Percentiles rank a stretch among this genome's conserved stretches.
Conservation (phyloP, 2,888 invertebrate species). For the Steromphala cineraria region DNA sequence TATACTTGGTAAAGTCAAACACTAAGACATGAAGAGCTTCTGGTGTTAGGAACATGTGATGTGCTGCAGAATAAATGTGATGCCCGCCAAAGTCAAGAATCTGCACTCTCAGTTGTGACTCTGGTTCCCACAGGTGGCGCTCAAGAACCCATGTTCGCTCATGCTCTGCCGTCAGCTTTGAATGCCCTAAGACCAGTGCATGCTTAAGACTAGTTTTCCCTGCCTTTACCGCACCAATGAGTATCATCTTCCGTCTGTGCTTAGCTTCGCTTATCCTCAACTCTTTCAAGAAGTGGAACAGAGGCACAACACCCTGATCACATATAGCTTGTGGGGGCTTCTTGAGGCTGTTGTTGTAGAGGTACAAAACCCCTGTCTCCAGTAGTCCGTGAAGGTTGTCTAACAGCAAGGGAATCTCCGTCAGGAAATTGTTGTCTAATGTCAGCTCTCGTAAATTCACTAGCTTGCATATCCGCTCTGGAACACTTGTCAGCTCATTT, state of each 20-base stretch:
- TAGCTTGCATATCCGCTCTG: slow-evolving; percentile 57
- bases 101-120: slow-evolving; percentile 61
- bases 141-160: slow-evolving; percentile 71
- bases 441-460: slow-evolving; percentile 54
- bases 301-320: slow-evolving; percentile 54
- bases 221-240: slow-evolving; percentile 66
- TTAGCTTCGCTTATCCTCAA: slow-evolving; percentile 62
- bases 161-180: slow-evolving; percentile 61
- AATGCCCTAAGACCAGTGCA: slow-evolving; percentile 60
- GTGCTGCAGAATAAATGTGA: slow-evolving; percentile 71
- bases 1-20: slow-evolving; percentile 60
- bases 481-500: slow-evolving; percentile 51
- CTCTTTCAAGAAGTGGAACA: slow-evolving; percentile 61
- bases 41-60: slow-evolving; percentile 68
- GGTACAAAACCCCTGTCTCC: slow-evolving; percentile 50
- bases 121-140: slow-evolving; percentile 69
- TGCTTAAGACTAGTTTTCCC: slow-evolving; percentile 68
- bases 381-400: slow-evolving; percentile 57
- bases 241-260: slow-evolving; percentile 65
- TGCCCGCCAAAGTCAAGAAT: slow-evolving; percentile 70
- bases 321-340: slow-evolving; percentile 64
- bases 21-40: slow-evolving; percentile 68
- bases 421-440: slow-evolving; percentile 57
- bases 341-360: slow-evolving; percentile 55
- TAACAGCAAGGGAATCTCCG: slow-evolving; percentile 56